Evolutionary conservation across 2,797 vertebrate genomes (phyloP), one percentile per base, ranked within the genome.

Genomic region (Urosaurus nigricauda): DNA sequence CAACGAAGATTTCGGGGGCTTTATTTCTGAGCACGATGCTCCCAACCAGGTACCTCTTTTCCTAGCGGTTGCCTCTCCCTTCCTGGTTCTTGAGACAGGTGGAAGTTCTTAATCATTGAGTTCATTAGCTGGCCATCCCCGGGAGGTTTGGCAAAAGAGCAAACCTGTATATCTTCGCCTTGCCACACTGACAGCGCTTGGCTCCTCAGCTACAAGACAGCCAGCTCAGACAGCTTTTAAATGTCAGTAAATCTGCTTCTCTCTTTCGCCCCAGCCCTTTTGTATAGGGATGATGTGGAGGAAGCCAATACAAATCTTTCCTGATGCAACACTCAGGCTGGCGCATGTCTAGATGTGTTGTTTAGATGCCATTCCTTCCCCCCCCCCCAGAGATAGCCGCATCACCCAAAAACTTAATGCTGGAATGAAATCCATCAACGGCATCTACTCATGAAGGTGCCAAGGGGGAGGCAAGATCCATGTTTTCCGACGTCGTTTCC

Each of bases 51-150:
- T 79, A 68, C 81, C 40, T 73, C 84, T n/a, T 81, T 74, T 24
- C 1, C 21, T 40, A 77, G 1, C 58, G 79, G 74, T 21, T 60
- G 19, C 60, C 16, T 19, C 79, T 58, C 71, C 16, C 73, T 40
- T 4, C 78, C 35, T 65, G 47, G 6, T 74, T 60, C 58, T 65
- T 47, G 43, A 90, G 90, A 82, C 90, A 90, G n/a, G 70, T 82
- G 26, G 37, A 91, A 65, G 35, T 75, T 87, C 82, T 93, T 94
- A 87, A 94, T 92, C 78, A 60, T 17, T 60, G 43, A 73, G 21
- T 85, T 88, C 89, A 89, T 70, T 87, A 89, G 37, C 14, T 0
- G 2, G 13, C 73, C 83, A 68, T 92, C 86, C 92, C 87, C n/a
- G 0, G 8, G 77, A 75, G 79, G 60, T 81, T 3, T 0, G 83